phyloP scores from a whole-genome alignment of 2,888 invertebrate species.

The Anticlea derivata region DNA sequence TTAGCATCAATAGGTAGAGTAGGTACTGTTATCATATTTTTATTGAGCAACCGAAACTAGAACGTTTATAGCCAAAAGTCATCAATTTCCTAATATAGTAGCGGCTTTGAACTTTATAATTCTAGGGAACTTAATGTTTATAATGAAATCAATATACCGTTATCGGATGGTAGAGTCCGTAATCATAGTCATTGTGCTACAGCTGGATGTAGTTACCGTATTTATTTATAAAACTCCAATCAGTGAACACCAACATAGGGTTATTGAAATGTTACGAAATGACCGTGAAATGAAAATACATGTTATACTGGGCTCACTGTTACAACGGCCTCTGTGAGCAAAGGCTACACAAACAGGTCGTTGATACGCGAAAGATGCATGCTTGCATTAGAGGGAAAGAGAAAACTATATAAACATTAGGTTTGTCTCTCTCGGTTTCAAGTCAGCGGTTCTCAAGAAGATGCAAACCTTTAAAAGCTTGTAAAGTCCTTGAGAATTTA shows the following conservation, averaged over 20 bases:
- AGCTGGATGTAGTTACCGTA: slow-evolving; percentile 35
- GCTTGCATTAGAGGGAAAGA: slow-evolving; percentile 60
- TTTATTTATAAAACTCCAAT: slow-evolving; percentile 58
- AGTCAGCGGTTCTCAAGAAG: slow-evolving; percentile 53
- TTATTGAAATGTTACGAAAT: slow-evolving; percentile 75
- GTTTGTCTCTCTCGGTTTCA: slow-evolving; percentile 50
- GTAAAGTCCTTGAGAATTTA: neutral
- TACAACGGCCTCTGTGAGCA: slow-evolving; percentile 63
- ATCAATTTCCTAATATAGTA: no score
- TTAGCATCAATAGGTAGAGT: no score
- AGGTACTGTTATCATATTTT: no score
- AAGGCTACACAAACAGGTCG: slow-evolving; percentile 72
- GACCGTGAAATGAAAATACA: slow-evolving; percentile 77
- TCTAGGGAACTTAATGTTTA: slow-evolving; percentile 12
- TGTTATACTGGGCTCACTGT: slow-evolving; percentile 60
- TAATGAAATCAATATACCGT: slow-evolving; percentile 37
- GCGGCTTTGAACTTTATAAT: no score
- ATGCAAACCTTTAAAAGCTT: neutral
- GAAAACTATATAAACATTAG: slow-evolving; percentile 71
- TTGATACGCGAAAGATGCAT: slow-evolving; percentile 69
- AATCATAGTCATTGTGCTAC: slow-evolving; percentile 45
- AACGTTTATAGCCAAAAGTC: neutral
- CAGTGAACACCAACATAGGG: slow-evolving; percentile 50
- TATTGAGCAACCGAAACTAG: neutral
- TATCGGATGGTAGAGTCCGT: slow-evolving; percentile 37